Evolutionary conservation across 2,113 vertebrate species (phyloP).

Genomic region (Monarcha castaneiventris): DNA sequence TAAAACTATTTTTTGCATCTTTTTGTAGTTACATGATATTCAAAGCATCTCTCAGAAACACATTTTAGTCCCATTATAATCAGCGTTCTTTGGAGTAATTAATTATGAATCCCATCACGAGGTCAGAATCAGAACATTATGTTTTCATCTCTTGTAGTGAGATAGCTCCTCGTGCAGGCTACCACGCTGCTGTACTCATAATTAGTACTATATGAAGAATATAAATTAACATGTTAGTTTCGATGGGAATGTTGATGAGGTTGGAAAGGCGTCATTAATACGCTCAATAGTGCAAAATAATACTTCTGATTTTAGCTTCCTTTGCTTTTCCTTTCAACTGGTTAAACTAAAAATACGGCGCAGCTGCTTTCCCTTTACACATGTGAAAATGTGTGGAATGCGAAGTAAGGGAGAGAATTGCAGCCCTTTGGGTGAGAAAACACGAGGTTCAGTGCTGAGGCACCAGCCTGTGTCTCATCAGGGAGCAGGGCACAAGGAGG

Average conservation of each 20-base stretch:
- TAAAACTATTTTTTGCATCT: background rate
- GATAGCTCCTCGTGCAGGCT: background rate
- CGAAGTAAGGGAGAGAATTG: background rate
- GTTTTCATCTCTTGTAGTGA: background rate
- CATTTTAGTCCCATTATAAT: background rate
- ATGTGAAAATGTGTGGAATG: constrained; percentile 10
- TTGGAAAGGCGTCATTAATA: constrained; percentile 46
- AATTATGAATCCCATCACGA: background rate
- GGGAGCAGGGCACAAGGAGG: background rate
- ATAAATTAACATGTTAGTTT: constrained; percentile 54
- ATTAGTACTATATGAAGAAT: constrained; percentile 43
- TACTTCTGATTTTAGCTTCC: constrained; percentile 36
- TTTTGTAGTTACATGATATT: background rate
- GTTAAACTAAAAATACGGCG: constrained; percentile 32
- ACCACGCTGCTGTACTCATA: background rate
- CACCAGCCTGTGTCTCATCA: background rate
- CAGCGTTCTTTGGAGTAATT: constrained; percentile 5
- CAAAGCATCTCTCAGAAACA: background rate
- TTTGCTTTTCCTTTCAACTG: constrained; percentile 35
- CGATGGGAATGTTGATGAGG: constrained; percentile 48
- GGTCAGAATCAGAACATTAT: background rate
- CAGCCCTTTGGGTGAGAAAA: background rate
- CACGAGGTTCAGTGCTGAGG: background rate
- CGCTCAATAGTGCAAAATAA: constrained; percentile 28
- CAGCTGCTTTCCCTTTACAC: constrained; percentile 42